Evolutionary conservation across 2,797 vertebrate species (phyloP), one percentile per base, ranked within the genome.

Genomic region (Tarsius wallacei): DNA sequence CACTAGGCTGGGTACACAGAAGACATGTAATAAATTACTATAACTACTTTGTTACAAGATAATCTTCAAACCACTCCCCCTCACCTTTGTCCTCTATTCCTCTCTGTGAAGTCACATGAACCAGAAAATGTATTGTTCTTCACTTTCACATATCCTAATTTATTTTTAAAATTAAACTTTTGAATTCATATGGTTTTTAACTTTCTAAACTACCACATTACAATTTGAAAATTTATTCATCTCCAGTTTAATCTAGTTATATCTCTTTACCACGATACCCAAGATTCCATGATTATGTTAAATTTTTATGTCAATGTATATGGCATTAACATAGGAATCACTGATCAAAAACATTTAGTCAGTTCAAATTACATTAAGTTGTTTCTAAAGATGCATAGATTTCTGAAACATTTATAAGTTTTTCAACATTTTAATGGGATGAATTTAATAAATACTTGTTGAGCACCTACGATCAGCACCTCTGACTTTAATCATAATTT

Each of bases 341-440:
- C 61, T 78, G 51, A 84, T 42, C 17, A 57, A 57, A 91, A 90
- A 68, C 3, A 87, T 53, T 59, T 42, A 42, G 47, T 66, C 66
- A 86, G 36, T 55, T 84, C 68, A 55, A 77, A 88, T 2, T 94
- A 28, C 55, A 92, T 93, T 59, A 47, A 19, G 88, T 57, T 88
- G 95, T 89, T 96, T 73, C 81, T 91, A 87, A 95, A 96, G 59
- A 71, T 31, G 82, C 5, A 42, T 49, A n/a, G 53, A 87, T 70
- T 63, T 91, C 64, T 63, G 53, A 81, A 83, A 61, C 17, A 81
- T 59, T 26, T 70, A 55, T 55, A 28, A 64, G 36, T 47, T 85
- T 33, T 91, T 66, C 15, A 80, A 87, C 90, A 76, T 87, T 42
- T 73, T 89, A 93, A 74, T 73, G 24, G 19, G 84, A 66, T 77